Conservation (phyloP, 1,140 invertebrate species). For the Oncopeltus fasciatus region DNA sequence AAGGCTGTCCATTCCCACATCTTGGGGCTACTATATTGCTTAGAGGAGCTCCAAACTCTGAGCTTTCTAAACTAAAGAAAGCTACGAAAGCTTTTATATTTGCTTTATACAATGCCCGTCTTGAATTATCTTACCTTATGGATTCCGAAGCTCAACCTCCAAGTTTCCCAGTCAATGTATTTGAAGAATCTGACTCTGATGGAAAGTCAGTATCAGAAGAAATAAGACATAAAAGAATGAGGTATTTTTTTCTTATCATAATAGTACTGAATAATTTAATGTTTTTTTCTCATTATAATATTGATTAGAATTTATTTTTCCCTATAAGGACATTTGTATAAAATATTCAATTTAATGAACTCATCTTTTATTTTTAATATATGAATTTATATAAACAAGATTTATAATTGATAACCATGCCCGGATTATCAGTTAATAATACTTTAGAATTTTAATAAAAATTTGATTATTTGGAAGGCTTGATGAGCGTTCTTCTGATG, state of each 20-base stretch:
- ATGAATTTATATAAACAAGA: too few relatives aligned
- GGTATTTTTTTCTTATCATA: neutral
- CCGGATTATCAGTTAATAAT: too few relatives aligned
- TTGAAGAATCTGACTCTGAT: neutral
- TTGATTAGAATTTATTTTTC: too few relatives aligned
- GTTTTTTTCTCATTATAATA: too few relatives aligned
- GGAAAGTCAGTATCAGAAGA: neutral
- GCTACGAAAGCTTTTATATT: conserved; percentile 70
- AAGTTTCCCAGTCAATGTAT: neutral
- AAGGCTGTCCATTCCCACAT: conserved; percentile 69
- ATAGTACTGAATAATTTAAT: too few relatives aligned
- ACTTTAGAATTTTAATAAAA: too few relatives aligned
- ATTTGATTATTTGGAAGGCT: too few relatives aligned
- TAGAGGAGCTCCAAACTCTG: conserved; percentile 56
- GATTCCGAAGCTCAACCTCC: conserved; percentile 51
- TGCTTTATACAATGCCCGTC: conserved; percentile 76
- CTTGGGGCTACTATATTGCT: conserved; percentile 81
- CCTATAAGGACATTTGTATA: too few relatives aligned
- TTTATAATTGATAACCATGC: too few relatives aligned
- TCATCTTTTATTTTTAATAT: too few relatives aligned
- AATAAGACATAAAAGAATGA: neutral
- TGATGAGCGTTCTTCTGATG: neutral
- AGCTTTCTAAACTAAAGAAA: conserved; percentile 69
- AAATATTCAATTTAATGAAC: too few relatives aligned
- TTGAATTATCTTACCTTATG: conserved; percentile 82